Percentiles rank a stretch among this genome's conserved stretches.
Evolutionary conservation across 2,888 invertebrate species (phyloP).

Genomic region (Pollenia labialis): DNA sequence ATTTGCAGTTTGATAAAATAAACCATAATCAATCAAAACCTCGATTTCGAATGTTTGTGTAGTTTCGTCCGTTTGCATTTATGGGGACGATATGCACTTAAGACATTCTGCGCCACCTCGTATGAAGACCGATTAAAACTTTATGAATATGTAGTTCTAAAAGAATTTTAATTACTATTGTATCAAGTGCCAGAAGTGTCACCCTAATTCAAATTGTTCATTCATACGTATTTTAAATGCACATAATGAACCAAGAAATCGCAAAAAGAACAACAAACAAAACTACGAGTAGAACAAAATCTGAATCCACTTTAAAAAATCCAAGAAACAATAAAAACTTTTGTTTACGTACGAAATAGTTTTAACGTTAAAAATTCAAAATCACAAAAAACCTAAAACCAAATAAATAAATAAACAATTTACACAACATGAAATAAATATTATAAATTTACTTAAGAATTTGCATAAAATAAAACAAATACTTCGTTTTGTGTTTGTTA

Average conservation of each 20-base stretch:
- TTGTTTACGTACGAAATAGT: conserved; percentile 35
- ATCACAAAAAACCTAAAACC: conserved; percentile 33
- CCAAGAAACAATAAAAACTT: conserved; percentile 38
- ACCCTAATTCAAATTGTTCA: neutral
- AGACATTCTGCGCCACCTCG: too few relatives aligned
- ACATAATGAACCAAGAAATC: conserved; percentile 19
- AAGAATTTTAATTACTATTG: neutral
- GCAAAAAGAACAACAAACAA: neutral
- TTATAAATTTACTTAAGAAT: conserved; percentile 40
- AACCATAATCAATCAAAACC: too few relatives aligned
- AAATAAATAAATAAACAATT: conserved; percentile 33
- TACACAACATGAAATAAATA: conserved; percentile 38
- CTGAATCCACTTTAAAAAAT: neutral
- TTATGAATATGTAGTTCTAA: neutral
- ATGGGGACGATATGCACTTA: too few relatives aligned
- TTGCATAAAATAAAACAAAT: conserved; percentile 50
- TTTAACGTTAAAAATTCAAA: neutral
- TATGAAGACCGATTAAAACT: too few relatives aligned
- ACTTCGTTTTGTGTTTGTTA: conserved; percentile 1
- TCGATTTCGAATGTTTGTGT: too few relatives aligned
- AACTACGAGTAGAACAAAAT: neutral
- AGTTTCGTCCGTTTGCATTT: too few relatives aligned
- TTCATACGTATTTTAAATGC: conserved; percentile 34
- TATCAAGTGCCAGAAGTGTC: neutral
- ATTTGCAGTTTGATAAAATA: too few relatives aligned